Base-by-base conservation (phyloP, 2,888 invertebrate species). In the Monopis laevigella region DNA sequence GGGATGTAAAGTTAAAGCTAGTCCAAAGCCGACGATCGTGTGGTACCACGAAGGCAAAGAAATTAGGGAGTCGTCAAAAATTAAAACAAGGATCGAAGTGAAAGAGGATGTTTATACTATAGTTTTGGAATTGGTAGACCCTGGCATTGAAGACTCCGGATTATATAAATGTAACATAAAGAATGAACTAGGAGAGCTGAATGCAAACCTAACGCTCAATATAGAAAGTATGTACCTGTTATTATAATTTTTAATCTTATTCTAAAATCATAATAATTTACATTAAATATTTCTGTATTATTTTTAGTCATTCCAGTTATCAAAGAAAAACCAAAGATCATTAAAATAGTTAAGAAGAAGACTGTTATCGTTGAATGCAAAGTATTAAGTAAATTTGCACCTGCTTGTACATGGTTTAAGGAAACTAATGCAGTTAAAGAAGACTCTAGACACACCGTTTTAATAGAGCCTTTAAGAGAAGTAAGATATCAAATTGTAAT, bases 131-230 rank as follows among this genome's bases (percentile, higher is more conserved):
- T 82, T 96, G 28, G 86, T 88, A 58, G 95, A 96, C 77, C 96
- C 97, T 49, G 93, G 93, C 60, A 86, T 94, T 48, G 93, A 93
- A 60, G 98, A 99, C 82, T 97, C 97, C 55, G 99, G 98, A 51
- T 84, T 97, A 48, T 99, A 98, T 83, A 97, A 98, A 74, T 98
- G 98, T 73, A 96, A 96, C 62, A 95, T 97, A 58, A 96, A 96
- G 73, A 98, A 98, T 77, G 87, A 89, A 59, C 88, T 93, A 63
- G 99, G 98, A 55, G 98, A 98, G 85, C 87, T 96, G 50, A 97
- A 97, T 68, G 97, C 97, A 46, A 98, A 98, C 80, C 85, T 98
- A 51, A 96, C 97, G 52, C 87, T 98, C 56, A 98, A 98, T 78
- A 96, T 98, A 80, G 96, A 97, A 89, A 96, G 96, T 96, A 83